phyloP scores from a whole-genome alignment of 64 coral and sea anemone species.

The Stichodactyla mertensii region DNA sequence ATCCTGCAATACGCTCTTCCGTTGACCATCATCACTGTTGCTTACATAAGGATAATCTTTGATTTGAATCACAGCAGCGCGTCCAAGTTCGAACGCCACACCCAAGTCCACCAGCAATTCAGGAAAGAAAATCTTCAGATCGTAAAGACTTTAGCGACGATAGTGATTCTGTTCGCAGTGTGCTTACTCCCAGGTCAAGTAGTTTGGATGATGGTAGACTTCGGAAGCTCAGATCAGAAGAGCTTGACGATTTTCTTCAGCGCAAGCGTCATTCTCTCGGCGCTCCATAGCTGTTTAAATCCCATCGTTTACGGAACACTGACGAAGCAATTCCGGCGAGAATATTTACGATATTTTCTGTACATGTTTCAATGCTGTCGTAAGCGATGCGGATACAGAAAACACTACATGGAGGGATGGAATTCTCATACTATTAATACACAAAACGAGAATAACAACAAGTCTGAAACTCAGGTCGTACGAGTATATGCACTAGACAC shows the following conservation, averaged over 20 bases:
- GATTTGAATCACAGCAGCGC: slow-evolving; percentile 39
- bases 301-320: slow-evolving; percentile 61
- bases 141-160: slow-evolving; percentile 48
- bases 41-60: slow-evolving; percentile 49
- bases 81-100: slow-evolving; percentile 34
- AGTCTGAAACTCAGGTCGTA: not conserved
- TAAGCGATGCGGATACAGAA: not conserved
- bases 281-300: slow-evolving; percentile 56
- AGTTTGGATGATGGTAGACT: slow-evolving; percentile 46
- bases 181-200: slow-evolving; percentile 47
- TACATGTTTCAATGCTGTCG: slow-evolving; percentile 51
- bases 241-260: slow-evolving; percentile 24
- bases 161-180: slow-evolving; percentile 53
- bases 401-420: not conserved
- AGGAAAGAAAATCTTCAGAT: slow-evolving; percentile 46
- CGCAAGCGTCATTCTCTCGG: slow-evolving; percentile 39
- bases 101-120: slow-evolving; percentile 28
- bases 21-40: slow-evolving; percentile 32
- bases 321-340: slow-evolving; percentile 48
- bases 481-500: not conserved
- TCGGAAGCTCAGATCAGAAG: slow-evolving; percentile 27
- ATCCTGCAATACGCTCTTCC: slow-evolving; percentile 51
- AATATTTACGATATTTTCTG: slow-evolving; percentile 62
- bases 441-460: slow-evolving; percentile 2
- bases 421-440: not conserved